phyloP scores from a whole-genome alignment of 2,113 vertebrate genomes.

The Oncorhynchus keta region DNA sequence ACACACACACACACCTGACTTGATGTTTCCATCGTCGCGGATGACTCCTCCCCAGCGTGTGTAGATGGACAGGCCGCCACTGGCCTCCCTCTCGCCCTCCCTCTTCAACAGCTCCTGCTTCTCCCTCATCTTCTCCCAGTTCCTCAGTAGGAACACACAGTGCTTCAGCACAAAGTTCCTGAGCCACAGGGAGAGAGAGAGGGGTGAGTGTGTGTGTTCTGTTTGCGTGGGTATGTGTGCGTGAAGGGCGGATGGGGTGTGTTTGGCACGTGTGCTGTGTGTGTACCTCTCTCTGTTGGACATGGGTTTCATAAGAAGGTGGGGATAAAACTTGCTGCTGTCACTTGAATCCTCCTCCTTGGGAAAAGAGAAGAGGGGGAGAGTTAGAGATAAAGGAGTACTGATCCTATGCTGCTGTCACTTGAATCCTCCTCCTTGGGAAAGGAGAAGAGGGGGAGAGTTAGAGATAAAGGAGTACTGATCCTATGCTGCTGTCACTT shows the following conservation, averaged over 20 bases:
- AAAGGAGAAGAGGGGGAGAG: background rate
- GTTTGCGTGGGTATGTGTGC: background rate
- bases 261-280: background rate
- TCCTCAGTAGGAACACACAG: conserved; percentile 91
- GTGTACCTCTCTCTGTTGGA: conserved; percentile 95
- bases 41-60: conserved; percentile 92
- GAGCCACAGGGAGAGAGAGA: background rate
- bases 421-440: conserved; percentile 77
- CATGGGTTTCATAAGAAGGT: conserved; percentile 98
- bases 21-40: conserved; percentile 95
- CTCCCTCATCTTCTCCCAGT: conserved; percentile 96
- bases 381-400: background rate
- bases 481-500: conserved; percentile 54
- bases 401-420: conserved; percentile 29
- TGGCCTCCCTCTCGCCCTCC: conserved; percentile 74
- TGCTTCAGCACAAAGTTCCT: conserved; percentile 98
- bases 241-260: background rate
- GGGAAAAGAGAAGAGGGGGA: background rate
- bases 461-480: background rate
- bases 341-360: conserved; percentile 83
- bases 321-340: conserved; percentile 83
- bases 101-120: conserved; percentile 93
- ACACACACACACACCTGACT: conserved; percentile 80
- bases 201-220: background rate
- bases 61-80: conserved; percentile 77